Evolutionary conservation across 2,797 vertebrate species (phyloP).

Genomic region (Pseudochaenichthys georgianus): DNA sequence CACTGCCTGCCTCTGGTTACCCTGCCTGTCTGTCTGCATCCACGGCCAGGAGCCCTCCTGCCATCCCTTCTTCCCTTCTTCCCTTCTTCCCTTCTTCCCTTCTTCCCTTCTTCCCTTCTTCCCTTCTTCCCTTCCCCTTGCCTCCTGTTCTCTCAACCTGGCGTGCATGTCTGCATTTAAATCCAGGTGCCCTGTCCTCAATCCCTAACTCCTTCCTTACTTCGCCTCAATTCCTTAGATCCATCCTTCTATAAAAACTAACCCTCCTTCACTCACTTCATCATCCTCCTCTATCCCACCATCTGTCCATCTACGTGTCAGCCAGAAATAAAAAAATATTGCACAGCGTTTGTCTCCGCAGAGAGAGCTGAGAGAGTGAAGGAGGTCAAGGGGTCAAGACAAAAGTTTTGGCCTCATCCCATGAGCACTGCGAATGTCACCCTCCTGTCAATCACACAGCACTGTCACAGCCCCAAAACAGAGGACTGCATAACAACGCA

Average conservation of each 20-base stretch:
- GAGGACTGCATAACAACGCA: constrained; percentile 26
- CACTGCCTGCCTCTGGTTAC: constrained; percentile 83
- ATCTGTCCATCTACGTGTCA: constrained; percentile 65
- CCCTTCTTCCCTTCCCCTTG: constrained; percentile 10
- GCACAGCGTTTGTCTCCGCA: constrained; percentile 44
- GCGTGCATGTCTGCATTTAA: constrained; percentile 31
- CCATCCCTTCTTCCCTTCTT: constrained; percentile 31
- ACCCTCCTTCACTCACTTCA: constrained; percentile 11
- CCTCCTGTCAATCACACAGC: constrained; percentile 62
- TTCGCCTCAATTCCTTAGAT: background rate
- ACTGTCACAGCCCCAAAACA: constrained; percentile 52
- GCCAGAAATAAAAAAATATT: constrained; percentile 55
- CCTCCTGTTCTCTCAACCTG: constrained; percentile 31
- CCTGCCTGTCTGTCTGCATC: constrained; percentile 79
- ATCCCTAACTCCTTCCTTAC: constrained; percentile 16
- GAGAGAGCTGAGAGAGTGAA: constrained; percentile 58
- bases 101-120: constrained; percentile 24
- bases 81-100: constrained; percentile 8
- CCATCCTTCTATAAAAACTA: background rate
- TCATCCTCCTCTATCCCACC: constrained; percentile 31
- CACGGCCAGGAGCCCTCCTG: constrained; percentile 66
- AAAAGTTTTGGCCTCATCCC: constrained; percentile 70
- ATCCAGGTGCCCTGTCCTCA: constrained; percentile 39
- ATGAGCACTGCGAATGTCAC: constrained; percentile 68
- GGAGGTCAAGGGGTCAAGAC: constrained; percentile 62